Evolutionary conservation across 2,113 vertebrate species (phyloP), one percentile per base, ranked within the genome.

Genomic region (Pygoscelis antarcticus): DNA sequence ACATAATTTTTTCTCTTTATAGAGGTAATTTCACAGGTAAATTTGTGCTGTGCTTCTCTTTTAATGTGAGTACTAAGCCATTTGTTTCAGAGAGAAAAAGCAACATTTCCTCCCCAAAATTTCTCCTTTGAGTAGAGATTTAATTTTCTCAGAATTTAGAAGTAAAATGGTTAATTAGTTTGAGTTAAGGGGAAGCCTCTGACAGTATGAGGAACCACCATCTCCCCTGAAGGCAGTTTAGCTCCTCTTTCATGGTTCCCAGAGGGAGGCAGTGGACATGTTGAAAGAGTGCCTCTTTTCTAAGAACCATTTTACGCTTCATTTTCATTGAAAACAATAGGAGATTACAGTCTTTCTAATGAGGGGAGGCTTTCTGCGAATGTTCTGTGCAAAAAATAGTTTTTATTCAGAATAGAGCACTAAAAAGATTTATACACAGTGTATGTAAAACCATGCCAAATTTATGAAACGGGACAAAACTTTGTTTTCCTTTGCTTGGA

Each of bases 81-180:
- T 85, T 89, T 82, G 32, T 72, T 91, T 84, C 47, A 49, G 38
- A 75, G 40, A 87, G 26, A 64, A 61, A 58, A 82, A 47, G 23
- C 38, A 71, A 14, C 19, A n/a, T 85, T 80, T 91, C 22, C 27
- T 85, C 36, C 19, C 18, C 40, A 52, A 49, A 93, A 77, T 91
- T 89, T 85, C 30, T 55, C 27, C 40, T 66, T 84, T 40, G 30
- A 77, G 49, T 40, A 70, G 69, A 70, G 87, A 51, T 85, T 89
- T 89, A 85, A 91, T 97, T 96, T 96, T 89, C 66, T 85, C 22
- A 70, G 81, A 85, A 72, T 88, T 64, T 93, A 62, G 62, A 85
- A 94, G 40, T 90, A 93, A 96, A 91, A 91, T 83, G 44, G 81
- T 87, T 96, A 93, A 96, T 93, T 96, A 96, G 62, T 83, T 92